Evolutionary conservation across 2,888 invertebrate genomes (phyloP).

Genomic region (Clistopyga incitator): DNA sequence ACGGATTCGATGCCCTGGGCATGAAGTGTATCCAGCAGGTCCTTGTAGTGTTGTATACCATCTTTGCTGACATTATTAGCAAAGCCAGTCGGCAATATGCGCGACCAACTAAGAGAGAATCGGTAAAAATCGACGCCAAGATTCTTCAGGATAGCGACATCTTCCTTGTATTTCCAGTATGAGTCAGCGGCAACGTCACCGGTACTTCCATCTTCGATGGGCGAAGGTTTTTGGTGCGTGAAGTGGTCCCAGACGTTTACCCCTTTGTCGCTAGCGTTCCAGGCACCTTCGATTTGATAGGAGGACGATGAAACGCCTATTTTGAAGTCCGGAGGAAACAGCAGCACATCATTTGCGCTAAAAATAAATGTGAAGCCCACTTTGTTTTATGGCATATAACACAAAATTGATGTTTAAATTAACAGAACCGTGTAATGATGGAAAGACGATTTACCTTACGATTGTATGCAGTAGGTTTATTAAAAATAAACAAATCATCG

Average conservation of each 20-base stretch:
- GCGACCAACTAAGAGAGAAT: conserved; percentile 89
- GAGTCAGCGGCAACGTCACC: conserved; percentile 90
- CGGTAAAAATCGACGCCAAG: conserved; percentile 83
- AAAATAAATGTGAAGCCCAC: too few relatives aligned
- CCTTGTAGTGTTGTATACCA: conserved; percentile 88
- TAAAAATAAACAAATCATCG: too few relatives aligned
- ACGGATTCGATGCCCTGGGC: conserved; percentile 86
- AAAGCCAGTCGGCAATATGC: conserved; percentile 88
- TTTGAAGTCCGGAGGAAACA: background rate
- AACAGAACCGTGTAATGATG: too few relatives aligned
- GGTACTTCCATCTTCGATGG: conserved; percentile 86
- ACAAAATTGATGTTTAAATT: too few relatives aligned
- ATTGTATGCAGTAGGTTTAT: too few relatives aligned
- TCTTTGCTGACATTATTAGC: conserved; percentile 85
- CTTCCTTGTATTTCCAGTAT: conserved; percentile 88
- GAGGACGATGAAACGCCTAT: conserved; percentile 84
- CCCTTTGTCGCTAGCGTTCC: conserved; percentile 86
- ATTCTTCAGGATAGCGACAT: conserved; percentile 66
- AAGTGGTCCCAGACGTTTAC: conserved; percentile 87
- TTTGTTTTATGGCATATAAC: too few relatives aligned
- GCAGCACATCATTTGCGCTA: too few relatives aligned
- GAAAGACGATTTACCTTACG: too few relatives aligned
- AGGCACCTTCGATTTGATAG: conserved; percentile 88
- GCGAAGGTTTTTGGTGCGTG: conserved; percentile 84
- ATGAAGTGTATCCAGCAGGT: conserved; percentile 86